Conservation (phyloP, 2,888 invertebrate species). For the Drosophila birchii region DNA sequence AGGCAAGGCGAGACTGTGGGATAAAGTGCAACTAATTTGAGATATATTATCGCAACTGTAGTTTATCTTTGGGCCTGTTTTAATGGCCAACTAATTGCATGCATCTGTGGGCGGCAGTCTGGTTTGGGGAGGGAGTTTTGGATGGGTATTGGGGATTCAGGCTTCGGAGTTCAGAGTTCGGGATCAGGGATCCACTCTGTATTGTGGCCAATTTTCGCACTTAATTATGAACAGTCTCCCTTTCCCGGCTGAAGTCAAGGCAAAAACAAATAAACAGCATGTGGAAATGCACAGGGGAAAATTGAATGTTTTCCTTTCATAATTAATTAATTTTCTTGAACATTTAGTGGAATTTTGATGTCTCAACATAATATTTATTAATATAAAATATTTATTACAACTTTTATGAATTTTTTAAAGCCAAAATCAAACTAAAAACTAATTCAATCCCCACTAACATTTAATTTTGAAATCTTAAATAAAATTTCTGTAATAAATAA, state of each 20-base stretch:
- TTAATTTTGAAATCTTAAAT: too few species aligned
- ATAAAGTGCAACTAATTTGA: constrained; percentile 75
- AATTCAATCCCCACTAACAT: too few species aligned
- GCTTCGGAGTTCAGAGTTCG: background rate
- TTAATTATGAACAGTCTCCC: constrained; percentile 69
- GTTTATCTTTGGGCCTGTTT: constrained; percentile 67
- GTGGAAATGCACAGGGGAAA: constrained; percentile 35
- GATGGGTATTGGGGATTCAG: background rate
- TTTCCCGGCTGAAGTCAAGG: constrained; percentile 20
- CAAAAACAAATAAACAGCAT: constrained; percentile 47
- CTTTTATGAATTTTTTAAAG: background rate
- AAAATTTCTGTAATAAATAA: background rate
- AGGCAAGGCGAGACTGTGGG: constrained; percentile 42
- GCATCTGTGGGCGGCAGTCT: constrained; percentile 58
- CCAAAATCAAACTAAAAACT: too few species aligned
- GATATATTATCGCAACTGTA: constrained; percentile 57
- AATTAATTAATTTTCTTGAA: background rate
- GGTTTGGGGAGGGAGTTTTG: background rate
- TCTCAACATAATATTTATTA: background rate
- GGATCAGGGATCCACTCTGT: constrained; percentile 15
- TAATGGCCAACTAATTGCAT: constrained; percentile 72
- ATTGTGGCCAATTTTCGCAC: constrained; percentile 69
- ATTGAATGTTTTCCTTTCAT: rapidly evolving
- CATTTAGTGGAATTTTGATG: background rate
- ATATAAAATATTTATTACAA: background rate